Percentiles rank a stretch among this genome's conserved stretches.
Conservation (phyloP, 2,797 vertebrate genomes). For the Sylvia borin region DNA sequence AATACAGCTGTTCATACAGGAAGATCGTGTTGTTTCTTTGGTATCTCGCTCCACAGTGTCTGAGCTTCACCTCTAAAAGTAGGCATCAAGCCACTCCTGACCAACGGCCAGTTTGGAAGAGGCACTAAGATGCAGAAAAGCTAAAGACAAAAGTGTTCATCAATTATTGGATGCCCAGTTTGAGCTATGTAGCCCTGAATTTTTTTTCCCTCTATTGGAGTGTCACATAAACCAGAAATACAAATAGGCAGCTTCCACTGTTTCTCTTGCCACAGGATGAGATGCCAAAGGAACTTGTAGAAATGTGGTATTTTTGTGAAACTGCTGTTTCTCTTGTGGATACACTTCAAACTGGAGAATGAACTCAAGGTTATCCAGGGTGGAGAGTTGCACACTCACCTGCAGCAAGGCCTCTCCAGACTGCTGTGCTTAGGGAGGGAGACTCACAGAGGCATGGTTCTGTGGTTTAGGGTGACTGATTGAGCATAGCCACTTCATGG, state of each 20-base stretch:
- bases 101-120: neutral
- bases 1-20: neutral
- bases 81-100: neutral
- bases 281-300: neutral
- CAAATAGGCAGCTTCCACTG: accelerated
- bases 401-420: neutral
- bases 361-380: neutral
- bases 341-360: neutral
- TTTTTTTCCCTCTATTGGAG: neutral
- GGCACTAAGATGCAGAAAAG: neutral
- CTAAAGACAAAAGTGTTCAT: neutral
- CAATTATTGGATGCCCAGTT: neutral
- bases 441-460: accelerated
- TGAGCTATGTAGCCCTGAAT: neutral
- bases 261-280: neutral
- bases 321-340: neutral
- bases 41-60: neutral
- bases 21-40: neutral
- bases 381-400: neutral
- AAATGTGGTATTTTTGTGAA: neutral
- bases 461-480: neutral
- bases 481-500: neutral
- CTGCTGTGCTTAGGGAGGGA: neutral
- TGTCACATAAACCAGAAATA: neutral
- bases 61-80: neutral